Conservation (phyloP, 2,797 vertebrate species). For the Takifugu rubripes region DNA sequence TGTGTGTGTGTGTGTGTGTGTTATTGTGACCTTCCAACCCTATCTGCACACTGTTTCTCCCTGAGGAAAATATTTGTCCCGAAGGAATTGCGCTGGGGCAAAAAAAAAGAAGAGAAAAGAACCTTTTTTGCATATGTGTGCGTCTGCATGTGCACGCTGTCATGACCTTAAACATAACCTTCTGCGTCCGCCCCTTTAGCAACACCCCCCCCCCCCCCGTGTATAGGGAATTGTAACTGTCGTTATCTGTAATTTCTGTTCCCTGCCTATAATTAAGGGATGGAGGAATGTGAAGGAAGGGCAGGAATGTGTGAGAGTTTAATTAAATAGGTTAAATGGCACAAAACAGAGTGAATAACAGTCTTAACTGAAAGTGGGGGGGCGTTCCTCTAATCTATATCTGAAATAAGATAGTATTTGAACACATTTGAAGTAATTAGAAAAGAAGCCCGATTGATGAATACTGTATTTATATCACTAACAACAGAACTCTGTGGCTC, state of each 20-base stretch:
- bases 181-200: slow-evolving; percentile 54
- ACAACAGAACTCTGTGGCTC: too few relatives aligned
- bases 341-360: not conserved
- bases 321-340: slow-evolving; percentile 10
- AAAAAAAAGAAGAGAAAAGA: slow-evolving; percentile 6
- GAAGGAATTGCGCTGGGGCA: slow-evolving; percentile 41
- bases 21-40: slow-evolving; percentile 56
- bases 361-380: too few relatives aligned
- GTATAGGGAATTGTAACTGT: slow-evolving; percentile 60
- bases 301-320: slow-evolving; percentile 23
- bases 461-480: too few relatives aligned
- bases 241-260: slow-evolving; percentile 66
- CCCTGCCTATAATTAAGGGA: slow-evolving; percentile 66
- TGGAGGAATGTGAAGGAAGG: slow-evolving; percentile 36
- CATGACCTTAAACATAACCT: slow-evolving; percentile 68
- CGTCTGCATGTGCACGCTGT: slow-evolving; percentile 21
- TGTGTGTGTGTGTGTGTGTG: slow-evolving; percentile 14
- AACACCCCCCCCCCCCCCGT: slow-evolving; percentile 45
- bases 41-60: slow-evolving; percentile 45
- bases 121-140: not conserved
- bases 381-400: too few relatives aligned
- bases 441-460: too few relatives aligned
- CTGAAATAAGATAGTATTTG: too few relatives aligned
- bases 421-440: too few relatives aligned
- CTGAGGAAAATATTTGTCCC: slow-evolving; percentile 46